Evolutionary conservation across 1,140 invertebrate species (phyloP), one percentile per base, ranked within the genome.

Genomic region (Uloborus diversus): DNA sequence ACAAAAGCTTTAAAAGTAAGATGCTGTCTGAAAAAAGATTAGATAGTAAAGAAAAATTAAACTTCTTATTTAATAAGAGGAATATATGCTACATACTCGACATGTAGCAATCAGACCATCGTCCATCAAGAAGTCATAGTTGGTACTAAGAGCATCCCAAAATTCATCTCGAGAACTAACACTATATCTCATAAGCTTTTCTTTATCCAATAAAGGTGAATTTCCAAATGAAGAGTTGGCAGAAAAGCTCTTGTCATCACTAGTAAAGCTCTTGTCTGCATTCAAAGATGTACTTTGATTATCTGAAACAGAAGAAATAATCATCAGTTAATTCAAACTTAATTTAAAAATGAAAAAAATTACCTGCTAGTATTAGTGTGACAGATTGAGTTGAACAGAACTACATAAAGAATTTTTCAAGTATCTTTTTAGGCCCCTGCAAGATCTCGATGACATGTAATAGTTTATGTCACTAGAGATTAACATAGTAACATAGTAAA

Each of bases 81-180:
- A 33, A 64, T 9, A 37, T 11, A 7, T 33, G 9, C n/a, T n/a
- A n/a, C n/a, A n/a, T 85, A 92, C 93, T 87, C 91, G 92, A 88
- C 94, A 96, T 82, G 91, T 92, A 85, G 96, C 94, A 79, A 96
- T 93, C 75, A 96, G 91, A 85, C 95, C 93, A 85, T 94, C 95
- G 86, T 96, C 94, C 94, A 97, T 96, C 84, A 97, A 93, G 86
- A 94, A 97, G 86, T 96, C 92, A 87, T 97, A 96, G 87, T 93
- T 91, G 84, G 94, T 92, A 70, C 87, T 85, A 83, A 96, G 91
- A 53, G 94, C 91, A 81, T 93, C 93, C 94, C 94, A 96, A 84
- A 96, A 93, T 85, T 96, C 94, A 88, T 96, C 92, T 78, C 85
- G 85, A 2, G 59, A 80, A n/a, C 73, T 66, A 7, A 33, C 73